Evolutionary conservation across 2,797 vertebrate genomes (phyloP), one percentile per base, ranked within the genome.

Genomic region (Trichosurus vulpecula): DNA sequence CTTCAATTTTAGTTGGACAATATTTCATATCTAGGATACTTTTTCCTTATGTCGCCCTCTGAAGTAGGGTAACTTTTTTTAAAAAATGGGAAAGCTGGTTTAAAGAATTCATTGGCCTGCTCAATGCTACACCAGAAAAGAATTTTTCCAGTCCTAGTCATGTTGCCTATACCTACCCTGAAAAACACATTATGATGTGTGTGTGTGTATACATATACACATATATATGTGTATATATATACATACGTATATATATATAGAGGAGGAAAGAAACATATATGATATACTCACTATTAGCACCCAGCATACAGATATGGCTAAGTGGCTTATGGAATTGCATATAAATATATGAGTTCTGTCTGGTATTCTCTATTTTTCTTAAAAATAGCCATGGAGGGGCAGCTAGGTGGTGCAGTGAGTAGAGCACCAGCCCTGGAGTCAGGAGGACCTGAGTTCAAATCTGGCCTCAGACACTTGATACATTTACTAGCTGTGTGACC

Each of bases 1-100:
- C 22, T 93, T 66, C 2, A 53, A 6, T 47, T 93, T 93, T 90
- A 91, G 41, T 41, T 90, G 61, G 55, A 90, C 54, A 74, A 27
- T 92, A 92, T 91, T 94, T 93, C 92, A 96, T 54, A 74, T 31
- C 91, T 91, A 52, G 51, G 19, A 8, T 74, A 51, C 27, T 55
- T 95, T 91, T 56, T 35, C 52, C 11, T 53, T 29, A 52, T 51
- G 66, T 5, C 52, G 91, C 47, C 14, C 35, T 29, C 74, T 47
- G 52, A 95, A 22, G 47, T n/a, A 58, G 53, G 31, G 41, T 61
- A 52, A 94, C 66, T 54, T 57, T 22, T 53, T 30, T 55, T 0
- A 74, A 92, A 95, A 90, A 95, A 90, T 47, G n/a, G 91, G 58
- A 90, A 93, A 74, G 52, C 5, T 12, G 13, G 4, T 93, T 51